A percentile compares a stretch with the other conserved stretches of the same genome.
phyloP scores from a whole-genome alignment of 2,113 vertebrate species.

The Callithrix jacchus region DNA sequence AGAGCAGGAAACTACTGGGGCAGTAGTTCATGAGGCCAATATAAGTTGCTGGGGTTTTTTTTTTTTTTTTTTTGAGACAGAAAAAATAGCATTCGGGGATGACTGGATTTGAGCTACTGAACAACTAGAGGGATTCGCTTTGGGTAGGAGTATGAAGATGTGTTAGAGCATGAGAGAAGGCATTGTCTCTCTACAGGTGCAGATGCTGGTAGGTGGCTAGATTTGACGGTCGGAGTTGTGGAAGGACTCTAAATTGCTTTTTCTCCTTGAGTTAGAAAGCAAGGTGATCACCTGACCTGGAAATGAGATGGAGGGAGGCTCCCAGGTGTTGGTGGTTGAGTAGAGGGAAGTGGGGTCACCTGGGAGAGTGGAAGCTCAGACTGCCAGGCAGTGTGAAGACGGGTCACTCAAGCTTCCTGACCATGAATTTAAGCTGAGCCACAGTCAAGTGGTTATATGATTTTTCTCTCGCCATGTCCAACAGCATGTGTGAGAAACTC shows the following conservation, averaged over 20 bases:
- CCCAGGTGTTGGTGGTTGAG: background rate
- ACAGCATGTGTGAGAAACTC: background rate
- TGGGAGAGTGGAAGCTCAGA: background rate
- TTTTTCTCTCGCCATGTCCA: background rate
- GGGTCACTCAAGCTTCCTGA: background rate
- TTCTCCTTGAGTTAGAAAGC: background rate
- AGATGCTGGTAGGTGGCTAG: too few species aligned
- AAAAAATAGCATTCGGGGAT: background rate
- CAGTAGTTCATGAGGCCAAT: background rate
- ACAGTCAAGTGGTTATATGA: background rate
- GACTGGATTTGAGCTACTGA: background rate
- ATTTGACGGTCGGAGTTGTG: background rate
- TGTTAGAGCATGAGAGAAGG: background rate
- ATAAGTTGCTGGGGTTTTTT: background rate
- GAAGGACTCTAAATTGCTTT: background rate
- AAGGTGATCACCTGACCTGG: background rate
- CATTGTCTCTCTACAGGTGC: background rate
- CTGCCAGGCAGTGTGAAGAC: background rate
- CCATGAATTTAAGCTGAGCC: background rate
- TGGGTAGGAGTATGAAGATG: background rate
- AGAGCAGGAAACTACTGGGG: background rate
- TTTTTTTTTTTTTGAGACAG: background rate
- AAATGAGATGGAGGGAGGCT: background rate
- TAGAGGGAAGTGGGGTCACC: background rate
- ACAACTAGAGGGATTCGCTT: too few species aligned